Base-by-base conservation (phyloP, 2,113 vertebrate species). In the Strix aluco region DNA sequence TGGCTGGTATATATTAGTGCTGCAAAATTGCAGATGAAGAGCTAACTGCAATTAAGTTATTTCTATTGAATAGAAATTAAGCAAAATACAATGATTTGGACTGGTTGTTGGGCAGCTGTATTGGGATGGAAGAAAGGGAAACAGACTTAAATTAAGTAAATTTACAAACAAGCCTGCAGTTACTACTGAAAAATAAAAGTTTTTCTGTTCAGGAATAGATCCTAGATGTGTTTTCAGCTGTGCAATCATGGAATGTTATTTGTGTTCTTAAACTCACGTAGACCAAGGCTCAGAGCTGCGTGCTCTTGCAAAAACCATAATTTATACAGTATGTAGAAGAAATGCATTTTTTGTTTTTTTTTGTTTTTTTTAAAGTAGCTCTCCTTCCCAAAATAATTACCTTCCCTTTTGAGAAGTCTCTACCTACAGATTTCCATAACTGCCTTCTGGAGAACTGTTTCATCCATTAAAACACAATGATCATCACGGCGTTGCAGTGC, bases 1-100 rank as follows among this genome's bases (percentile, higher is more conserved):
- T 98, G 97, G 94, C 97, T 97, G 96, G 97, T 96, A 42, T 65
- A 38, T 69, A 69, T 84, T 91, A 95, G 90, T 81, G 87, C 97
- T 97, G 95, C 95, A 92, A 80, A 94, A 96, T 87, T 96, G 94
- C 81, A 88, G 62, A 21, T 81, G 88, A 86, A 95, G 94, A 94
- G 77, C 94, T 91, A 22, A 32, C 89, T 97, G 90, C 93, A 97
- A 88, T 97, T 96, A 97, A 97, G 91, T 92, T 95, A 85, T 70
- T 90, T 93, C 96, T 88, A 42, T 94, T 94, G 77, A 95, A 90
- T 22, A 82, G 81, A 81, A 95, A 78, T 91, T 75, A 96, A 95
- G 72, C 51, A 88, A 72, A 95, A 85, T 93, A 92, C 85, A 74
- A 70, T 92, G 92, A 94, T 96, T 94, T 92, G 46, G 88, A 81